Percentiles rank a stretch among this genome's conserved stretches.
These are phyloP conservation scores for Coregonus suidteri DNA, from an alignment of 2,797 vertebrate species.

Conservation along the genomic window DNA sequence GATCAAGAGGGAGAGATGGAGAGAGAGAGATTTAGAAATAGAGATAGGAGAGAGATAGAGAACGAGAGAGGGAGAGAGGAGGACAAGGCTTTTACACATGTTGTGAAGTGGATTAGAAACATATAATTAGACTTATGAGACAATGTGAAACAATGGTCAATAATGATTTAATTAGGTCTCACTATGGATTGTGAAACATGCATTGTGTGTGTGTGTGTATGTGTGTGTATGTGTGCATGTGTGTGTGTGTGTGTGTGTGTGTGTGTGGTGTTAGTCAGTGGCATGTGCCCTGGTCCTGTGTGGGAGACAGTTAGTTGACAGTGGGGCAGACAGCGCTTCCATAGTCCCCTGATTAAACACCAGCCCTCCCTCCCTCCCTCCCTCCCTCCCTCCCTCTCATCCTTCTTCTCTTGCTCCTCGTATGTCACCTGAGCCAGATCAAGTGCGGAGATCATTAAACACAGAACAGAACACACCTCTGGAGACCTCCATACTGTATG, in stretches of 20 bases:
- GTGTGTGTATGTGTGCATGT: background rate
- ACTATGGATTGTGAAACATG: too few relatives aligned
- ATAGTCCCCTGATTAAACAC: conserved; percentile 9
- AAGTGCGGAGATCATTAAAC: too few relatives aligned
- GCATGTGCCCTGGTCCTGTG: background rate
- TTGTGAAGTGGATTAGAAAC: background rate
- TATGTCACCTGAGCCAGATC: too few relatives aligned
- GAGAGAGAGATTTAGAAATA: background rate
- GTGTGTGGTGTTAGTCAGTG: too few relatives aligned
- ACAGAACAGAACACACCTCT: too few relatives aligned
- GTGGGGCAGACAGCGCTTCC: conserved; percentile 11
- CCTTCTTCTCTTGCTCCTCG: too few relatives aligned
- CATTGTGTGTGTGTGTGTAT: background rate
- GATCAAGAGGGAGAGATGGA: background rate
- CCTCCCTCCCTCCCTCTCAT: too few relatives aligned
- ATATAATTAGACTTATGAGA: too few relatives aligned
- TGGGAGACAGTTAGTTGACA: conserved; percentile 10
- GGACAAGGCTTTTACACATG: background rate
- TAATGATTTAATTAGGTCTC: too few relatives aligned
- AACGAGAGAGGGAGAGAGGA: background rate
- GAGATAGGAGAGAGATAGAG: background rate
- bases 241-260: conserved; percentile 11
- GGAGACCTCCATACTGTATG: too few relatives aligned
- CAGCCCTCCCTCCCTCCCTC: background rate
- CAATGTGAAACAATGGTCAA: too few relatives aligned